Conservation (phyloP, 2,113 vertebrate species). For the Willisornis vidua region DNA sequence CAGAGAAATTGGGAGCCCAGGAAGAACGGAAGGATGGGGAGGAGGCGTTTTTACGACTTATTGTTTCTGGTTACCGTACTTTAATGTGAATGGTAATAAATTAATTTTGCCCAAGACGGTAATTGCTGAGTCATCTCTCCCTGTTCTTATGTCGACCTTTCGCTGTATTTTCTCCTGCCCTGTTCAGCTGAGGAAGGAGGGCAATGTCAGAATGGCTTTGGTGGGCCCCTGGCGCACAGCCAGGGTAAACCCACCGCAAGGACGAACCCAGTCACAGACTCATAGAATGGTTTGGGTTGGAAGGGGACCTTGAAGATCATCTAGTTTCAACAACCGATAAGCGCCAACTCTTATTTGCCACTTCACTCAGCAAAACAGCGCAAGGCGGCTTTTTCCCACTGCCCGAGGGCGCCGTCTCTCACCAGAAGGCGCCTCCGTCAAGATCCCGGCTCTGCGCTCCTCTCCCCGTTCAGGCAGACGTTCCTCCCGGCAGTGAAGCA, state of each 20-base stretch:
- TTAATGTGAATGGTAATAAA: neutral
- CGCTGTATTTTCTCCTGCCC: neutral
- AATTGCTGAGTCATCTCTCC: neutral
- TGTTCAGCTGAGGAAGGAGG: neutral
- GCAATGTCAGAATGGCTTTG: neutral
- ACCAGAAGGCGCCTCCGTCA: too few species aligned
- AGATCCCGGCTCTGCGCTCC: neutral
- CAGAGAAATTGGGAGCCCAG: neutral
- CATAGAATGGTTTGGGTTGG: neutral
- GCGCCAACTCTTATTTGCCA: neutral
- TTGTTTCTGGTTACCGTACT: neutral
- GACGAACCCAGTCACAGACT: accelerated
- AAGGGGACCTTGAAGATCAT: neutral
- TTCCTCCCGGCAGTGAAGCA: neutral
- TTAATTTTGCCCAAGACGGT: neutral
- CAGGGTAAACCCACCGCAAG: neutral
- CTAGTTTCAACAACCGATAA: neutral
- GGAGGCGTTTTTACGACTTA: neutral
- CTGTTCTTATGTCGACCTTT: neutral
- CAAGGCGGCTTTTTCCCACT: neutral
- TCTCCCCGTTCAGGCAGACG: neutral
- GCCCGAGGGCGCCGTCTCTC: neutral
- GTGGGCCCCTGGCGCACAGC: neutral
- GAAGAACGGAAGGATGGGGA: neutral
- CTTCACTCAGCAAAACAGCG: neutral